Conservation (phyloP, 2,888 invertebrate species). For the Pocota personata region DNA sequence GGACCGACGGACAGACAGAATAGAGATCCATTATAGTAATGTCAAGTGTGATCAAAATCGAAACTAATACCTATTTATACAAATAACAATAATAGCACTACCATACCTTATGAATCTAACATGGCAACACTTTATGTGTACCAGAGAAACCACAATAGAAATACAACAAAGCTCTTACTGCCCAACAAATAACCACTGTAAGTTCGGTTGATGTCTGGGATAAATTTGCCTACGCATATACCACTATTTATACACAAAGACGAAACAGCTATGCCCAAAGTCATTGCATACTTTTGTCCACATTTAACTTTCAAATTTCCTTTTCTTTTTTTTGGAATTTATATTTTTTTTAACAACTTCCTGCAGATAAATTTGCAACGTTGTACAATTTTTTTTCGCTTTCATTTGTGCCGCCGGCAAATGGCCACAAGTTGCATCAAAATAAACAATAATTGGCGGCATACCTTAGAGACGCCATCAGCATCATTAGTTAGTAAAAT, state of each 20-base stretch:
- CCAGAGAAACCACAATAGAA: not conserved
- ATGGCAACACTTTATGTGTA: slow-evolving; percentile 5
- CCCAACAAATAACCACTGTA: not conserved
- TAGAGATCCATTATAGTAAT: no score
- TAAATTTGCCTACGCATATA: slow-evolving; percentile 7
- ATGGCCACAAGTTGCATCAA: slow-evolving; percentile 30
- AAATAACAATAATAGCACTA: no score
- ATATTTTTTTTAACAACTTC: slow-evolving; percentile 14
- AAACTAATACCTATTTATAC: no score
- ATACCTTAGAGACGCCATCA: slow-evolving; percentile 48
- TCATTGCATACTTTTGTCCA: slow-evolving; percentile 47
- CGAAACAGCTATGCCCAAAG: not conserved
- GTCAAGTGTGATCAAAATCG: no score
- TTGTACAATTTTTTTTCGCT: slow-evolving; percentile 20
- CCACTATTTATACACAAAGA: not conserved
- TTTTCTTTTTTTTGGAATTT: not conserved
- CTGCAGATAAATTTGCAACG: not conserved
- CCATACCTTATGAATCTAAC: not conserved
- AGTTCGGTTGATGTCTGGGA: slow-evolving; percentile 31
- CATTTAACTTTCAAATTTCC: not conserved
- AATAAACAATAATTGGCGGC: slow-evolving; percentile 62
- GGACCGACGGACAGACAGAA: no score
- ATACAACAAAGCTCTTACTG: not conserved
- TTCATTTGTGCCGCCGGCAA: slow-evolving; percentile 45
- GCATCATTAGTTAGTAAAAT: slow-evolving; percentile 68